Conservation (phyloP, 2,888 invertebrate genomes). For the Drosophila paramelanica region DNA sequence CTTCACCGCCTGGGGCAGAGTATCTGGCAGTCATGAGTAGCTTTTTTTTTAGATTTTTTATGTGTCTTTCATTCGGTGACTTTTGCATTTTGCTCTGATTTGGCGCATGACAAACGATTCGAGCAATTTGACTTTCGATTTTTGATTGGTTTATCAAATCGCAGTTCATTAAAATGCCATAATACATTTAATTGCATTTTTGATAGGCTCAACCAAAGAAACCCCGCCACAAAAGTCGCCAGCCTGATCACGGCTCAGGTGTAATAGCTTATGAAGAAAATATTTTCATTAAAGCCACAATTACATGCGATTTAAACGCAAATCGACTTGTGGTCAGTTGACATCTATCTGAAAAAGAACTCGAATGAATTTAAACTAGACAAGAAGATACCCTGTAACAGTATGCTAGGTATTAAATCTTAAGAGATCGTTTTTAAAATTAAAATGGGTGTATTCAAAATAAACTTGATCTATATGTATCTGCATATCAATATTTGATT, state of each 20-base stretch:
- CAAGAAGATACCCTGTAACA: slow-evolving; percentile 1
- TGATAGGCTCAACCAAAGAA: slow-evolving; percentile 15
- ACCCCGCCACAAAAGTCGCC: slow-evolving; percentile 8
- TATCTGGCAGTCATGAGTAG: slow-evolving; percentile 3
- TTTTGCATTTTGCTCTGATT: slow-evolving; percentile 49
- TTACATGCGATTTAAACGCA: slow-evolving; percentile 31
- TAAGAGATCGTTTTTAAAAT: background rate
- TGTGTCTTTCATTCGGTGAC: slow-evolving; percentile 9
- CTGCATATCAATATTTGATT: too few relatives aligned
- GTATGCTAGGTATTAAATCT: too few relatives aligned
- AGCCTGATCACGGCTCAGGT: slow-evolving; percentile 10
- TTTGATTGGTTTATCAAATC: slow-evolving; percentile 74
- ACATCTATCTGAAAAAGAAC: background rate
- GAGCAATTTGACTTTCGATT: slow-evolving; percentile 73
- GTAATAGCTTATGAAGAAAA: slow-evolving; percentile 15
- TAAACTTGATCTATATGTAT: too few relatives aligned
- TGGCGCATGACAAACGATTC: slow-evolving; percentile 70
- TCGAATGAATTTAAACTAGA: background rate
- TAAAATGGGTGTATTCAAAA: too few relatives aligned
- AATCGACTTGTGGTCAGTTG: slow-evolving; percentile 28
- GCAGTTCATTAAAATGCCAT: slow-evolving; percentile 68
- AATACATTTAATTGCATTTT: slow-evolving; percentile 53
- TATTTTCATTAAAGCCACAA: slow-evolving; percentile 42
- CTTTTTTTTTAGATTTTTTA: background rate
- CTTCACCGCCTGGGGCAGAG: background rate